Percentiles rank a stretch among this genome's conserved stretches.
Evolutionary conservation across 2,113 vertebrate genomes (phyloP).

Genomic region (Halcyon malimbica): DNA sequence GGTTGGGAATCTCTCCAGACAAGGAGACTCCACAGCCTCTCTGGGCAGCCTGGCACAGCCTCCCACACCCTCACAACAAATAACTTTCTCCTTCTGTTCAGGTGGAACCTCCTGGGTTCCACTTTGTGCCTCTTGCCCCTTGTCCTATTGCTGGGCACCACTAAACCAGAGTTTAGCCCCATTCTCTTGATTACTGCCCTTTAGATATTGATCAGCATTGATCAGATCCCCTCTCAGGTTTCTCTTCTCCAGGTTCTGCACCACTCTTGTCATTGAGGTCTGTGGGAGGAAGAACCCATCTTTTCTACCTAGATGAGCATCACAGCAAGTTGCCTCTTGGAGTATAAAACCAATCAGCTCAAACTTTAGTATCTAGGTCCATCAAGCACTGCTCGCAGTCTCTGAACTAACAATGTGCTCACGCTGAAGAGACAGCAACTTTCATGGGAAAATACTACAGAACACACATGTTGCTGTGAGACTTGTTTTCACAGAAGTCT

Average conservation of each 20-base stretch:
- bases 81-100: no score
- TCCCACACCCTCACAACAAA: no score
- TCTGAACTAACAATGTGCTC: background rate
- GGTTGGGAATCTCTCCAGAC: no score
- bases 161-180: background rate
- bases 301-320: background rate
- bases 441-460: background rate
- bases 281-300: rapidly evolving
- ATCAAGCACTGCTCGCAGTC: background rate
- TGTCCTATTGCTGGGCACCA: background rate
- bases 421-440: background rate
- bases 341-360: background rate
- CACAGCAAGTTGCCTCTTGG: background rate
- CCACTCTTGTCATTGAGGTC: no score
- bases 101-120: no score
- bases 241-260: background rate
- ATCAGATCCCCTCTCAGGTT: background rate
- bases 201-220: background rate
- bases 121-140: background rate
- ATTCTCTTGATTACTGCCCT: background rate
- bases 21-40: no score
- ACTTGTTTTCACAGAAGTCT: background rate
- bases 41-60: no score
- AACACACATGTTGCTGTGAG: background rate
- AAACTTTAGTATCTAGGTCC: background rate